phyloP scores from a whole-genome alignment of 2,888 invertebrate genomes.

The Mellilla xanthometata region DNA sequence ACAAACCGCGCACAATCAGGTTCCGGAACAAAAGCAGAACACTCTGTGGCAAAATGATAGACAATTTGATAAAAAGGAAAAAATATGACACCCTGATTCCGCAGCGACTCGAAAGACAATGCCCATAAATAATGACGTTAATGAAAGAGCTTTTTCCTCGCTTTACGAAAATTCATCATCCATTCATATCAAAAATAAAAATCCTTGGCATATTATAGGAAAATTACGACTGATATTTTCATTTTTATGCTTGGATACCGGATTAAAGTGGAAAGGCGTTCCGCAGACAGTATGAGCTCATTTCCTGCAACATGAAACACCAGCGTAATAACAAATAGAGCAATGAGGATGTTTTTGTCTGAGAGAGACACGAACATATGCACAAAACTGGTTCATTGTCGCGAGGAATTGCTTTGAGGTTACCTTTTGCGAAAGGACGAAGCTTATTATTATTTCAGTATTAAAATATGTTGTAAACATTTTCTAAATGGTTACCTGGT shows the following conservation, averaged over 20 bases:
- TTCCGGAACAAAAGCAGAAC: conserved; percentile 6
- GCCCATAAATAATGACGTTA: conserved; percentile 24
- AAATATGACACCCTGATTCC: conserved; percentile 25
- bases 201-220: conserved; percentile 31
- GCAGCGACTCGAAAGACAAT: conserved; percentile 20
- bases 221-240: conserved; percentile 33
- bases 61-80: conserved; percentile 22
- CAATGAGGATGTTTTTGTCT: conserved; percentile 52
- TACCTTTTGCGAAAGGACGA: conserved; percentile 27
- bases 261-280: conserved; percentile 51
- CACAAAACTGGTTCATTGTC: conserved; percentile 60
- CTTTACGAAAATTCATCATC: conserved; percentile 27
- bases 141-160: conserved; percentile 22
- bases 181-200: conserved; percentile 28
- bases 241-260: conserved; percentile 44
- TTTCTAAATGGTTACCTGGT: too few species aligned
- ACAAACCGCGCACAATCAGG: neutral
- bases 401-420: conserved; percentile 52
- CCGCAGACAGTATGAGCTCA: conserved; percentile 53
- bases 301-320: conserved; percentile 61
- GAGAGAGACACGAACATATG: conserved; percentile 49
- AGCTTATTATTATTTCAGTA: too few species aligned
- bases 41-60: conserved; percentile 18
- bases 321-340: conserved; percentile 62
- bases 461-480: too few species aligned